Evolutionary conservation across 2,888 invertebrate genomes (phyloP).

Genomic region (Disparrhopalites patrizii): DNA sequence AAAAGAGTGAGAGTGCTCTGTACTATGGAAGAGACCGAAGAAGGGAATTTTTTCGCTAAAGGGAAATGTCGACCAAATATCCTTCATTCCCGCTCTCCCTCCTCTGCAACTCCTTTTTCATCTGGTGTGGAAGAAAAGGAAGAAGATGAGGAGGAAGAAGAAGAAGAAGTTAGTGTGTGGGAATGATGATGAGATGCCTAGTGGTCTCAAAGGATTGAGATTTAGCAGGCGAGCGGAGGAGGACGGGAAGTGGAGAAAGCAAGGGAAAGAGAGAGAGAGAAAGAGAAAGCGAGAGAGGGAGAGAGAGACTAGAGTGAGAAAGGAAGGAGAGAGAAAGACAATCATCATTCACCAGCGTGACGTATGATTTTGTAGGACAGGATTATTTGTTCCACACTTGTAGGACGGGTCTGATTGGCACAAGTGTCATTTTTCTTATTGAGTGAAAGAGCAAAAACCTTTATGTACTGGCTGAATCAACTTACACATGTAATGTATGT

Average conservation of each 20-base stretch:
- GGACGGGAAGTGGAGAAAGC: background rate
- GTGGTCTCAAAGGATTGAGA: slow-evolving; percentile 22
- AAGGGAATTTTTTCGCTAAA: too few species aligned
- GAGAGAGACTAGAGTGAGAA: background rate
- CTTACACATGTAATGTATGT: too few species aligned
- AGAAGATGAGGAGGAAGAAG: slow-evolving; percentile 4
- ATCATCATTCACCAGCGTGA: slow-evolving; percentile 18
- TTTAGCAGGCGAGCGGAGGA: background rate
- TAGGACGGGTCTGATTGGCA: slow-evolving; percentile 24
- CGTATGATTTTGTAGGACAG: slow-evolving; percentile 22
- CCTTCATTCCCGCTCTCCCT: too few species aligned
- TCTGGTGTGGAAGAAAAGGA: too few species aligned
- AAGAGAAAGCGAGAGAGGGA: background rate
- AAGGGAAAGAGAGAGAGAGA: background rate
- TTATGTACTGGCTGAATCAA: too few species aligned
- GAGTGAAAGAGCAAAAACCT: slow-evolving; percentile 9
- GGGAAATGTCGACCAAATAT: too few species aligned
- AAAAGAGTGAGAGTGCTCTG: too few species aligned
- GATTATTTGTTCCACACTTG: slow-evolving; percentile 26
- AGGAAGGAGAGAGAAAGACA: slow-evolving; percentile 13
- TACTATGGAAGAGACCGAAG: too few species aligned
- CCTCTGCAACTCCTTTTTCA: too few species aligned
- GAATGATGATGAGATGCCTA: slow-evolving; percentile 1
- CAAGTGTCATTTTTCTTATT: slow-evolving; percentile 28
- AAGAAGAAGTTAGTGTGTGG: slow-evolving; percentile 8